These are phyloP conservation scores for Pollenia labialis DNA, from an alignment of 2,888 invertebrate species.

Conservation along the genomic window DNA sequence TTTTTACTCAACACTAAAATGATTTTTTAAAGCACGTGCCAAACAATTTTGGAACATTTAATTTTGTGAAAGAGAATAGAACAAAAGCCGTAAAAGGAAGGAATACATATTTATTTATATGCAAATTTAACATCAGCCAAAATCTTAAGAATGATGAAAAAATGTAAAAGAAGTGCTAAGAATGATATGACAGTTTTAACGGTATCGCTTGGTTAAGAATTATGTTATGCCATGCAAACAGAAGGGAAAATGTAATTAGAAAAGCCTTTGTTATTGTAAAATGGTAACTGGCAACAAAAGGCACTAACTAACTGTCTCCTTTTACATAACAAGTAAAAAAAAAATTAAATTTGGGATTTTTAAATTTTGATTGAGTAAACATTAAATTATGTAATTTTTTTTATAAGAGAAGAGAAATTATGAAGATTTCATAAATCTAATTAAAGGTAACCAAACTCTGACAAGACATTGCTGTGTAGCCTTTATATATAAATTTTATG, in stretches of 20 bases:
- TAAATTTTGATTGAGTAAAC: too few species aligned
- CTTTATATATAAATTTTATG: too few species aligned
- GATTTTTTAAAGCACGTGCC: background rate
- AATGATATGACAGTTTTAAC: conserved; percentile 2
- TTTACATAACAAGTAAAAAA: too few species aligned
- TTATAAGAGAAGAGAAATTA: too few species aligned
- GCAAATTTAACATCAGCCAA: background rate
- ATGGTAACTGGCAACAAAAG: too few species aligned
- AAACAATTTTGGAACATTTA: background rate
- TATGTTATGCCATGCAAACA: background rate
- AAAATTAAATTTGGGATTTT: too few species aligned
- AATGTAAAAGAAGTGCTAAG: background rate
- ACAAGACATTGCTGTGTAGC: too few species aligned
- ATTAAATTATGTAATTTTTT: too few species aligned
- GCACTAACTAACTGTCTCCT: too few species aligned
- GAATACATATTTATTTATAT: background rate
- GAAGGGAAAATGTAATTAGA: background rate
- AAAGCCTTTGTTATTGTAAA: background rate
- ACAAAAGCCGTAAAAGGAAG: background rate
- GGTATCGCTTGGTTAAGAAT: background rate
- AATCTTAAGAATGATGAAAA: background rate
- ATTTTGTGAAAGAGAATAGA: background rate
- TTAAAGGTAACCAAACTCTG: too few species aligned
- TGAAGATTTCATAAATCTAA: too few species aligned
- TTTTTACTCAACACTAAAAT: conserved; percentile 13